These are phyloP conservation scores for Teleopsis dalmanni DNA, from an alignment of 1,140 invertebrate genomes.

Conservation along the genomic window DNA sequence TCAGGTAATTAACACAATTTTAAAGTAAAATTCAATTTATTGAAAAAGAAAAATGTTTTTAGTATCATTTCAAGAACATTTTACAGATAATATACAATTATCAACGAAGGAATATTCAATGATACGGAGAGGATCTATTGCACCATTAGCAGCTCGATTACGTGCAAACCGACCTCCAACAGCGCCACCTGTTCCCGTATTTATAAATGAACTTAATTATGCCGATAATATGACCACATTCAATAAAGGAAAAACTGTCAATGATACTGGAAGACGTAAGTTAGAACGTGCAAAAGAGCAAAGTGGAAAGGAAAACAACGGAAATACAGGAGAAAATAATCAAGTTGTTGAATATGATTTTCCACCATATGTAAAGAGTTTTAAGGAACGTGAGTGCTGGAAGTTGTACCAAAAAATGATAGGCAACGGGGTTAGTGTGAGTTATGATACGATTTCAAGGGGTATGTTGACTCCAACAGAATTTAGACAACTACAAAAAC, in stretches of 20 bases:
- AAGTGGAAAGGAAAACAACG: not conserved
- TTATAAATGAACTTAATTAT: conserved; percentile 11
- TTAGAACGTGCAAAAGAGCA: not conserved
- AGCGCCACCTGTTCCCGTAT: conserved; percentile 40
- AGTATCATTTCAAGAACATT: conserved; percentile 45
- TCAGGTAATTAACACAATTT: conserved; percentile 27
- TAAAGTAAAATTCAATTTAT: not conserved
- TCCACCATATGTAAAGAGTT: conserved; percentile 40
- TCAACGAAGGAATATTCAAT: conserved; percentile 41
- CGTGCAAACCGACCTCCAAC: conserved; percentile 39
- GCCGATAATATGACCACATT: not conserved
- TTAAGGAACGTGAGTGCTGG: conserved; percentile 61
- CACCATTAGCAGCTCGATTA: conserved; percentile 37
- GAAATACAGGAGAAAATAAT: not conserved
- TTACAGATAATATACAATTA: conserved; percentile 35
- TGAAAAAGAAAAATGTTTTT: not conserved
- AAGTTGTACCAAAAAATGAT: conserved; percentile 59
- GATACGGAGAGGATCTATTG: conserved; percentile 38
- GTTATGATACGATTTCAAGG: conserved; percentile 60
- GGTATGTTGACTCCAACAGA: conserved; percentile 65
- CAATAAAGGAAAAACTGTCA: not conserved
- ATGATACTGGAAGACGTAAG: not conserved
- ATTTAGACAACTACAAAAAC: conserved; percentile 53
- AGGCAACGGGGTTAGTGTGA: conserved; percentile 61
- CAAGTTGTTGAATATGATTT: conserved; percentile 22